phyloP scores from a whole-genome alignment of 2,888 invertebrate species.

The Ernsta delagoae region DNA sequence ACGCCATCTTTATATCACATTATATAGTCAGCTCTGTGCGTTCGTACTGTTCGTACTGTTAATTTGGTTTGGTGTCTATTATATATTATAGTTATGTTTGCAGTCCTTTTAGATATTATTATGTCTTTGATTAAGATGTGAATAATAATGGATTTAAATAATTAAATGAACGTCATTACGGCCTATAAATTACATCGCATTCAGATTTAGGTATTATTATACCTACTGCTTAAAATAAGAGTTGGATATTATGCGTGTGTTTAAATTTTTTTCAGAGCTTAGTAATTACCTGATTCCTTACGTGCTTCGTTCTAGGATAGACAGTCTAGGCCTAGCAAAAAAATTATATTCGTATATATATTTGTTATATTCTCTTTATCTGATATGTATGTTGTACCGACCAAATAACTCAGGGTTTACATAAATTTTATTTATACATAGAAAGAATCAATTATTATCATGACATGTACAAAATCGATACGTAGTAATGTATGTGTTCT shows the following conservation, averaged over 20 bases:
- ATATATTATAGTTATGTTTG: neutral
- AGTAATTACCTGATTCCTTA: no score
- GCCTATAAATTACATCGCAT: neutral
- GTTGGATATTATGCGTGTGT: neutral
- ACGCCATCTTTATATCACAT: neutral
- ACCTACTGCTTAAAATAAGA: no score
- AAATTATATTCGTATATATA: neutral
- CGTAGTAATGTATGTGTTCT: constrained; percentile 1
- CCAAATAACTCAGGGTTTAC: constrained; percentile 14
- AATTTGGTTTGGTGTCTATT: neutral
- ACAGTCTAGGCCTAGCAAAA: neutral
- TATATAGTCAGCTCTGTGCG: neutral
- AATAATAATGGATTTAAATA: neutral
- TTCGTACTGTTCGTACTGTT: no score
- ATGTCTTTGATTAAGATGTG: neutral
- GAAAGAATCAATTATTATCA: constrained; percentile 8
- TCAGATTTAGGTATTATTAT: neutral
- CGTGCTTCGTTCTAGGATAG: neutral
- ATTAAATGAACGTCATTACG: neutral
- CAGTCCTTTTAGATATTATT: neutral
- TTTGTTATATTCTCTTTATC: neutral
- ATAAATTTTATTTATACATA: constrained; percentile 13
- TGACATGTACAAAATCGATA: constrained; percentile 7
- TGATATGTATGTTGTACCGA: constrained; percentile 5
- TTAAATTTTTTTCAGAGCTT: no score